Conservation (phyloP, 2,797 vertebrate species). For the Nannoperca obscura region DNA sequence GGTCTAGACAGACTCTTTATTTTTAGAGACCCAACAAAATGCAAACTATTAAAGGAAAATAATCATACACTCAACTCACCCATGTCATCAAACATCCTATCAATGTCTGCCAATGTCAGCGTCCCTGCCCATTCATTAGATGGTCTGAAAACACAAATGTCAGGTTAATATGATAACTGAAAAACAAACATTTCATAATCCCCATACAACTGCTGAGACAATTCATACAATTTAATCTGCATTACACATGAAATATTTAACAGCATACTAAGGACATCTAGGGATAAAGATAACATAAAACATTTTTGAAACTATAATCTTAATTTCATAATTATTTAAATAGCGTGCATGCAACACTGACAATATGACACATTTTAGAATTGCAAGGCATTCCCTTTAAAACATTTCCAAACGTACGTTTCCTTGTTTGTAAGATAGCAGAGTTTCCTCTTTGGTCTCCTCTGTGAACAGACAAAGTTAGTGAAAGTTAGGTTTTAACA, state of each 20-base stretch:
- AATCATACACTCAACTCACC: conserved; percentile 65
- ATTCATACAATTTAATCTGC: not conserved
- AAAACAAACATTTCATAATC: not conserved
- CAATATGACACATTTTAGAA: not conserved
- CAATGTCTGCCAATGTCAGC: conserved; percentile 66
- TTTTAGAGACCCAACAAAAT: not conserved
- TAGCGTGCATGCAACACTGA: not conserved
- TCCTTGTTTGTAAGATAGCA: conserved; percentile 65
- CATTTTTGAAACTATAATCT: not conserved
- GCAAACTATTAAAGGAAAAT: not conserved
- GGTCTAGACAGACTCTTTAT: too few species aligned
- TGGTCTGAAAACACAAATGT: conserved; percentile 62
- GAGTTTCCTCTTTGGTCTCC: conserved; percentile 80
- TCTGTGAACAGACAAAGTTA: conserved; percentile 66
- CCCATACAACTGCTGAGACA: not conserved
- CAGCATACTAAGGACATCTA: not conserved
- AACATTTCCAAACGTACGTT: conserved; percentile 59
- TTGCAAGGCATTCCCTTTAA: not conserved
- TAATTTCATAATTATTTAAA: not conserved
- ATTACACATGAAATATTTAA: not conserved
- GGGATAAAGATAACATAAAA: not conserved
- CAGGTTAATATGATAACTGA: not conserved
- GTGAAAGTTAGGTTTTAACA: not conserved
- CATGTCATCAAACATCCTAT: conserved; percentile 81
- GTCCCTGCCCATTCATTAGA: conserved; percentile 32